phyloP scores from a whole-genome alignment of 1,140 invertebrate species.

The Drosophila azteca region DNA sequence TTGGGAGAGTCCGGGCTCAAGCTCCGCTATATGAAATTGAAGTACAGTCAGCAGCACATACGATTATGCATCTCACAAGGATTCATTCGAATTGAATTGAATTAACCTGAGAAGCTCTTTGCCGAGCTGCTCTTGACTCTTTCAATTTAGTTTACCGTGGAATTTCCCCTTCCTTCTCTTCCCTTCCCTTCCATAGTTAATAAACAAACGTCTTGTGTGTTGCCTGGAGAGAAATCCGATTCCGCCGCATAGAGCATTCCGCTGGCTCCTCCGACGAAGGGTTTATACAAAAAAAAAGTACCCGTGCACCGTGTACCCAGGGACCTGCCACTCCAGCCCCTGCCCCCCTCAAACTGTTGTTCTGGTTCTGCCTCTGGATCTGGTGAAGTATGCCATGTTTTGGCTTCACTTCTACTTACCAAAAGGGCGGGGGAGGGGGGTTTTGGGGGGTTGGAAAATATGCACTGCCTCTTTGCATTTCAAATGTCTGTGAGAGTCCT shows the following conservation, averaged over 20 bases:
- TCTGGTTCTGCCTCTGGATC: background rate
- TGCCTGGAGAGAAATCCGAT: constrained; percentile 28
- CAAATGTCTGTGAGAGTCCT: constrained; percentile 50
- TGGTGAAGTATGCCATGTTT: constrained; percentile 37
- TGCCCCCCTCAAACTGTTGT: no score
- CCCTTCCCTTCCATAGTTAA: constrained; percentile 23
- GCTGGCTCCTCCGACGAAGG: constrained; percentile 24
- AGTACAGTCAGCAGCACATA: no score
- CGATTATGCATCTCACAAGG: no score
- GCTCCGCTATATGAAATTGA: no score
- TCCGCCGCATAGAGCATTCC: constrained; percentile 17
- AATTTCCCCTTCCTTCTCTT: background rate
- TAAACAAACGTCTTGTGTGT: constrained; percentile 28
- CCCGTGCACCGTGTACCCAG: background rate
- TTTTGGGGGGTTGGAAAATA: constrained; percentile 23
- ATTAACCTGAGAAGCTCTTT: no score
- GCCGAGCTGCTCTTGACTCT: no score
- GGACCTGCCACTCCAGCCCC: no score
- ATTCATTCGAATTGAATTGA: no score
- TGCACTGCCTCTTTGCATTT: constrained; percentile 54
- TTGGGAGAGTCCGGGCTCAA: no score
- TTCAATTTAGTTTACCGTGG: no score
- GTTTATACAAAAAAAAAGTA: constrained; percentile 7
- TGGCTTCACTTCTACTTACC: background rate
- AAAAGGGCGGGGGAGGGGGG: no score